Evolutionary conservation across 2,888 invertebrate genomes (phyloP), one percentile per base, ranked within the genome.

Genomic region (Hirtodrosophila histrioides): DNA sequence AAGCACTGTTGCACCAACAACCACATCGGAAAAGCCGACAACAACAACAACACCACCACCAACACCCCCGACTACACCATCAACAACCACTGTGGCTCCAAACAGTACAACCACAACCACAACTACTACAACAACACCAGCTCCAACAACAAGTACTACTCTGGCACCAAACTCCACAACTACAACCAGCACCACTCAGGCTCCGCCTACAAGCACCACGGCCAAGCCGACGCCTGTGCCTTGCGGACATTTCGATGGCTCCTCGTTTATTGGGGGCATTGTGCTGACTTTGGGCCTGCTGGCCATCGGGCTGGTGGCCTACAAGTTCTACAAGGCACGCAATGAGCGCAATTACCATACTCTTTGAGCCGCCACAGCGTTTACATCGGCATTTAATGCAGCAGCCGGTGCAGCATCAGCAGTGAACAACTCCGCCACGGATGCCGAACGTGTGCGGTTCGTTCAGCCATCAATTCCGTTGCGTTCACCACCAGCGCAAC

Each of bases 331-430:
- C 93, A 96, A 95, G 91, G 95, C 96, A 68, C 94, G 95, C 88
- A 95, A 95, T 62, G 97, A 96, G 91, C 94, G 95, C 79, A 97
- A 96, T 92, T 98, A 97, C 92, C 97, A 96, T 89, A 97, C 97
- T 67, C 94, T 97, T 91, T 97, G 96, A 95, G 92, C 88, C 88
- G 90, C 89, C 81, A 90, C 81, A 37, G 88, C 88, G 12, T 89
- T 90, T 58, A 89, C 90, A 61, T 90, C 90, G 74, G 90, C 89
- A 36, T 90, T 89, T 36, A 89, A 89, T 78, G 88, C 90, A 70
- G 89, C 90, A 72, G 76, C 89, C 64, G 78, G 79, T 50, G 65
- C 72, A 43, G 41, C 31, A 31, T 31, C 31, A 29, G 64, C 57
- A 5, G 75, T 51, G 50, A 78, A 81, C 58, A 78, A 67, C 61